Evolutionary conservation across 2,113 vertebrate species (phyloP).

Genomic region (Onychostoma macrolepis): DNA sequence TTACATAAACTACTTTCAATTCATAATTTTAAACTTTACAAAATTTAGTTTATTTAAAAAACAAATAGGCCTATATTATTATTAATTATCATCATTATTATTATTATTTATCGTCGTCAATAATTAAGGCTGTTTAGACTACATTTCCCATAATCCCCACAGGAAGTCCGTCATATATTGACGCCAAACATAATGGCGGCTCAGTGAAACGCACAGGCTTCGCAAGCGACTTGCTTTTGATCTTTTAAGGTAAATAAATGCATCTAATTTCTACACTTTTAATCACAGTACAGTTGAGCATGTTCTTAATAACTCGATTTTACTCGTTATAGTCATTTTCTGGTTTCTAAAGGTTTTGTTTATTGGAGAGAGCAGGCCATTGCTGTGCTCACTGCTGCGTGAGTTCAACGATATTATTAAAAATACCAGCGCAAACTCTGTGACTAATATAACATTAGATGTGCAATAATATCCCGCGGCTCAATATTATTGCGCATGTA

Average conservation of each 20-base stretch:
- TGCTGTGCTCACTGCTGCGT: background rate
- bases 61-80: no score
- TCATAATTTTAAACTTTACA: no score
- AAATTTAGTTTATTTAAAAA: no score
- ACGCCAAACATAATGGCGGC: constrained; percentile 64
- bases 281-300: background rate
- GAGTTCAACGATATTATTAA: background rate
- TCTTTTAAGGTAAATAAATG: constrained; percentile 30
- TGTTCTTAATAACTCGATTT: no score
- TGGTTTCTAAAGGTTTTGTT: background rate
- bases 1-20: background rate
- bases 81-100: no score
- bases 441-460: background rate
- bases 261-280: background rate
- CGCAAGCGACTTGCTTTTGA: constrained; percentile 43
- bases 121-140: constrained; percentile 49
- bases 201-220: constrained; percentile 66
- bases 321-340: background rate
- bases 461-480: no score
- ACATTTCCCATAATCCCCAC: constrained; percentile 63
- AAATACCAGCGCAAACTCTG: background rate
- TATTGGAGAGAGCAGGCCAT: background rate
- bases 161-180: constrained; percentile 25
- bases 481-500: background rate
- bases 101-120: background rate